Percentiles rank a stretch among this genome's conserved stretches.
These are phyloP conservation scores for Brachypalpus laphriformis DNA, from an alignment of 2,888 invertebrate species.

Conservation along the genomic window DNA sequence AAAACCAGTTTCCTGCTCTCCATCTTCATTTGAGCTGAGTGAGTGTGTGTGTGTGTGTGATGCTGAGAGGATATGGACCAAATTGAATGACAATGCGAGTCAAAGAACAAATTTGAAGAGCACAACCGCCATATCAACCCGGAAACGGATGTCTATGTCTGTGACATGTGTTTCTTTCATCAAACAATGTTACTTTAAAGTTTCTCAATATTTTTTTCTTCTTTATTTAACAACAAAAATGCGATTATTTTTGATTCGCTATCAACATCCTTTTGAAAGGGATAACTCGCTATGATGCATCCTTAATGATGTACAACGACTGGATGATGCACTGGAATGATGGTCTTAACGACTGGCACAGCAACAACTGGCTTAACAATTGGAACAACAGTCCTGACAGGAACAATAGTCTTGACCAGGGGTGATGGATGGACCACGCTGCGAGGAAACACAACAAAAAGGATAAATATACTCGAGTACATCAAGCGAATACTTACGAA, in stretches of 20 bases:
- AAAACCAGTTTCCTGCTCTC: conserved; percentile 64
- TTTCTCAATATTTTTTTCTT: conserved; percentile 1
- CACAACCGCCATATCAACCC: conserved; percentile 53
- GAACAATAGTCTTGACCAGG: conserved; percentile 78
- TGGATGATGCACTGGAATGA: conserved; percentile 79
- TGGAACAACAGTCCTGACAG: conserved; percentile 78
- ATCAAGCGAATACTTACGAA: conserved; percentile 54
- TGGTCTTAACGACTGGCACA: conserved; percentile 76
- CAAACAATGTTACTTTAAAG: conserved; percentile 48
- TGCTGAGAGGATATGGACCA: conserved; percentile 32
- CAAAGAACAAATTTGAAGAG: conserved; percentile 58
- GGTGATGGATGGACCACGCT: conserved; percentile 82
- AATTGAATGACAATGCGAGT: conserved; percentile 67
- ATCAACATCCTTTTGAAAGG: neutral
- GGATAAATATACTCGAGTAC: neutral
- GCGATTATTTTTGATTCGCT: conserved; percentile 17
- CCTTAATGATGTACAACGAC: conserved; percentile 80
- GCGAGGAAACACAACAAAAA: neutral
- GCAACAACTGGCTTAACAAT: conserved; percentile 75
- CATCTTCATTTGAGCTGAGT: neutral
- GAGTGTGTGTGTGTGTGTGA: neutral
- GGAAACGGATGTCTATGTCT: conserved; percentile 65
- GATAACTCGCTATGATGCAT: neutral
- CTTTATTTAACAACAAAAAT: conserved; percentile 44
- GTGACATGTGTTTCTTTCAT: conserved; percentile 29